These are phyloP conservation scores for Blastomussa wellsi DNA, from an alignment of 92 coral and sea anemone genomes.

Conservation along the genomic window DNA sequence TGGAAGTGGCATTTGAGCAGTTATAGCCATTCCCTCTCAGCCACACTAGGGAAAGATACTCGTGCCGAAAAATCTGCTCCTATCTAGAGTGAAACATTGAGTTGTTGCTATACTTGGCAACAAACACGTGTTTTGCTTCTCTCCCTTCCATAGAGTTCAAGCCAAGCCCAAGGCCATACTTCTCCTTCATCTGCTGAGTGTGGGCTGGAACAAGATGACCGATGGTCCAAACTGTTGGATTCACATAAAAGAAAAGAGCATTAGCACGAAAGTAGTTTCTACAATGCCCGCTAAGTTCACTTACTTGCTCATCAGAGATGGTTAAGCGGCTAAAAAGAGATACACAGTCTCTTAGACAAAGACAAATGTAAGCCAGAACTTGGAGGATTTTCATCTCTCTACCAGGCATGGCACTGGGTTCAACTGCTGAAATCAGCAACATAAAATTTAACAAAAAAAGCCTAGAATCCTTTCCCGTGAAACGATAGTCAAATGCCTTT, in stretches of 20 bases:
- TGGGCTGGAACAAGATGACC: constrained; percentile 47
- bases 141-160: constrained; percentile 57
- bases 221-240: constrained; percentile 39
- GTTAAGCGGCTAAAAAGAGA: no score
- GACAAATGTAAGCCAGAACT: no score
- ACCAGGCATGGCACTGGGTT: no score
- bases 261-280: no score
- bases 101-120: constrained; percentile 35
- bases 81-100: constrained; percentile 34
- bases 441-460: constrained; percentile 54
- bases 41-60: constrained; percentile 53
- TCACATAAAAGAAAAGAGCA: no score
- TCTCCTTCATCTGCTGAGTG: constrained; percentile 28
- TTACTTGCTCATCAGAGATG: no score
- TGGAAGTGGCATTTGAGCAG: constrained; percentile 12
- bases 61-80: constrained; percentile 55
- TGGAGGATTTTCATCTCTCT: no score
- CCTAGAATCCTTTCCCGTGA: constrained; percentile 63
- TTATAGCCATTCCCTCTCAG: constrained; percentile 39
- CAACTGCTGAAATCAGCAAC: no score
- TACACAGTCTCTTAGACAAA: no score
- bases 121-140: constrained; percentile 47
- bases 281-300: no score
- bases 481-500: constrained; percentile 55
- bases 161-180: constrained; percentile 53